Conservation (phyloP, 2,797 vertebrate species). For the Malacoraja senta region DNA sequence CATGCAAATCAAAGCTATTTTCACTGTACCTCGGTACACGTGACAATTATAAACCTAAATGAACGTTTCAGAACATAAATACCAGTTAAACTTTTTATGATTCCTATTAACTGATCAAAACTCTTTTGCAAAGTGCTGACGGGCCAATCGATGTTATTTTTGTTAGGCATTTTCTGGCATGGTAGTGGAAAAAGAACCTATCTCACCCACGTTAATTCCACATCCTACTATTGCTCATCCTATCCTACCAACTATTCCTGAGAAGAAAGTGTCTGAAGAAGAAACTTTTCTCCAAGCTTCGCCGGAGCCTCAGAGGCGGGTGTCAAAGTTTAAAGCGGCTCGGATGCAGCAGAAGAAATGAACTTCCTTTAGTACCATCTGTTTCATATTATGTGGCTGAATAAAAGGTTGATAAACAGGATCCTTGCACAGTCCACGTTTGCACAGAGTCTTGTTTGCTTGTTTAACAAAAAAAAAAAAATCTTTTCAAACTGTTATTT, state of each 20-base stretch:
- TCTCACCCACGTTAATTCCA: constrained; percentile 61
- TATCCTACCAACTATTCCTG: constrained; percentile 78
- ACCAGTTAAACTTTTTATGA: no score
- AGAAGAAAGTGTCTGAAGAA: constrained; percentile 68
- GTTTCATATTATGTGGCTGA: constrained; percentile 30
- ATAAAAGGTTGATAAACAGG: not conserved
- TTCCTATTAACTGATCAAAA: not conserved
- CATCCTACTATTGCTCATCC: constrained; percentile 71
- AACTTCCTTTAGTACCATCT: constrained; percentile 40
- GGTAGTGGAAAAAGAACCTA: constrained; percentile 86
- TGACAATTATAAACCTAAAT: no score
- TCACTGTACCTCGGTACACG: no score
- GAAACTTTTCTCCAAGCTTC: constrained; percentile 62
- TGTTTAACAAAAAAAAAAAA: constrained; percentile 5
- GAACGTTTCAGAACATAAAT: no score
- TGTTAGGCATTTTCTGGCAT: constrained; percentile 90
- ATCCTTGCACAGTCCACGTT: constrained; percentile 15
- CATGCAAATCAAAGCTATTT: no score
- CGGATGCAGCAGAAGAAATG: constrained; percentile 73
- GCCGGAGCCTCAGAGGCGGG: constrained; percentile 61
- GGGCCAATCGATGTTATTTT: constrained; percentile 24
- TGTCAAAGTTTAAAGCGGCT: constrained; percentile 92
- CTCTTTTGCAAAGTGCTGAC: not conserved
- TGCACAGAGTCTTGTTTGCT: not conserved
- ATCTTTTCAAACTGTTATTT: constrained; percentile 4